Base-by-base conservation (phyloP, 2,888 invertebrate genomes). In the Tetramorium bicarinatum region DNA sequence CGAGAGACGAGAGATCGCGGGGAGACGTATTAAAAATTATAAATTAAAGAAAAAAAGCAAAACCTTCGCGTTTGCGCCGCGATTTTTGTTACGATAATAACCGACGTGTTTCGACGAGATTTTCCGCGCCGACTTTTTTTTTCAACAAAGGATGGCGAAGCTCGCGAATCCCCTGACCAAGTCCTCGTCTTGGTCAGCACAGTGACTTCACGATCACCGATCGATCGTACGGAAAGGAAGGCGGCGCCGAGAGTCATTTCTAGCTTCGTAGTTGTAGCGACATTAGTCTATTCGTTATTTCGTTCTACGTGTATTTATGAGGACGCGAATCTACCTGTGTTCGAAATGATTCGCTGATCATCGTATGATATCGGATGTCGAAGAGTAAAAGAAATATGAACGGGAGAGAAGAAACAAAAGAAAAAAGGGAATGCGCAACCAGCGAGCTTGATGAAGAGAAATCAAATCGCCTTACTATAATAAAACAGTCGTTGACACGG, bases 391-490 rank as follows among this genome's bases (percentile, higher is more conserved):
- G 29, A 47, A n/a, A 59, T 13, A 21, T 15, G 47, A 21, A 54
- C n/a, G 21, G 34, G 34, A 56, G 59, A 38, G 56, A 25, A 52
- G 34, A 21, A 64, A 76, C 3, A 29, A 67, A 29, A 9, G n/a
- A 62, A 76, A 15, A 59, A 21, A 15, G 18, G 29, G 6, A 52
- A 59, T 47, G 25, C 25, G n/a, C n/a, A 54, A 56, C 3, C 44
- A 56, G 56, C 59, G 47, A 69, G 52, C 76, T 77, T 25, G 56
- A 56, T 67, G 56, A 59, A 59, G 21, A 69, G 59, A 82, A 91
- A 91, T 92, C 88, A 89, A 91, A 92, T 86, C 87, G 91, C 90
- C 91, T 92, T 90, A 91, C 84, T 66, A 85, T 87, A 81, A 81
- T 71, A 80, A 82, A 85, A 88, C 56, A 47, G 59, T 87, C 75